Evolutionary conservation across 2,113 vertebrate genomes (phyloP), one percentile per base, ranked within the genome.

Genomic region (Grus americana): DNA sequence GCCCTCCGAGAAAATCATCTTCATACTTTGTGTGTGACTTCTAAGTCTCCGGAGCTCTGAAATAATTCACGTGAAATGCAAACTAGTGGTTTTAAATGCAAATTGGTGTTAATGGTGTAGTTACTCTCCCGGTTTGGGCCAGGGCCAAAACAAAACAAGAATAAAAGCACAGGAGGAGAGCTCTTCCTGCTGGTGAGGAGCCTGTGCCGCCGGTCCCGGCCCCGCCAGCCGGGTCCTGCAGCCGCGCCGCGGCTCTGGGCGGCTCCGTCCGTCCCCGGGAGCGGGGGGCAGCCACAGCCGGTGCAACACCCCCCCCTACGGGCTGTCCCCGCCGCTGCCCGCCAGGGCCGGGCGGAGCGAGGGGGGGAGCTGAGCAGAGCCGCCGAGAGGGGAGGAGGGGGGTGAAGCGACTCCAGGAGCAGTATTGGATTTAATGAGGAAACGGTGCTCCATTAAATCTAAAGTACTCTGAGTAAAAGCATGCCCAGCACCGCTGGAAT

Each of bases 51-150:
- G 6, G 19, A 7, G 24, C 27, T 50, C 6, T 29, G 2, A 0
- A 3, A 32, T 3, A 3, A 15, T 19, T 6, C 0, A 3, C 0
- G 29, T 0, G 30, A 16, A n/a, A 19, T 1, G 4, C 40, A 7
- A 6, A 2, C 4, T 4, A 13, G 4, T 3, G 4, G 63, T 18
- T 83, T 9, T 0, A 23, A 17, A 11, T 7, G 1, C 55, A 2
- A 15, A 1, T 0, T 0, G 6, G 24, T 0, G 24, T 5, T 9
- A 11, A 5, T 0, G 29, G 6, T 6, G 4, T 1, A 1, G 18
- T 5, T 15, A 5, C 15, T 1, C 5, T 18, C 18, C 42, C 0
- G 12, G 7, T 1, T 38, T 3, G 46, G 23, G 18, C 10, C 15
- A 1, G 55, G 17, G 12, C 46, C 20, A 13, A 14, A 21, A 12